A percentile compares a stretch with the other conserved stretches of the same genome.
phyloP scores from a whole-genome alignment of 2,113 vertebrate genomes.

The Phylloscopus trochiloides region DNA sequence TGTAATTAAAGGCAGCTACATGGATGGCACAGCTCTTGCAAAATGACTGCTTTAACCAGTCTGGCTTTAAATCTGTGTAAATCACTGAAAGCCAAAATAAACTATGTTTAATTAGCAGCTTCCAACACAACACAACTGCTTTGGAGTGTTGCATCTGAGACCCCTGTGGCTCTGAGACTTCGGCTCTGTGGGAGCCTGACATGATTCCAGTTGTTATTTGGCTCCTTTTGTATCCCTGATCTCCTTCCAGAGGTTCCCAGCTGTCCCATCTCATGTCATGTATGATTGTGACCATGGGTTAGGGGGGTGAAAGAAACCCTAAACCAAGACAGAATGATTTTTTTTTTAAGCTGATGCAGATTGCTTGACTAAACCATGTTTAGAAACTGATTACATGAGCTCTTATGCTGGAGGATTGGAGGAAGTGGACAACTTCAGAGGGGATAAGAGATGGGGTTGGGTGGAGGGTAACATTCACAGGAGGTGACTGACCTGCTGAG shows the following conservation, averaged over 20 bases:
- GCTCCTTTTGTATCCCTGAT: neutral
- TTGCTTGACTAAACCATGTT: neutral
- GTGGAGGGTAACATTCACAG: neutral
- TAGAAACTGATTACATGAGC: neutral
- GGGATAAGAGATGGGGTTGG: fast-evolving
- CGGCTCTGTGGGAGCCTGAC: neutral
- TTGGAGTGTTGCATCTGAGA: neutral
- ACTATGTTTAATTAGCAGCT: neutral
- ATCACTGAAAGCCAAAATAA: neutral
- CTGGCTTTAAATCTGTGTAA: neutral
- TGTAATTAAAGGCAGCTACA: neutral
- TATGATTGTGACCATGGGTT: neutral
- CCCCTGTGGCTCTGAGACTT: neutral
- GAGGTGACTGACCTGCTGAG: neutral
- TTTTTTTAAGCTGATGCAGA: neutral
- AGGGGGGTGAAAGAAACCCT: fast-evolving
- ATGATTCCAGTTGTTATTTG: neutral
- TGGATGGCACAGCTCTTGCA: neutral
- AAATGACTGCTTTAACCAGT: neutral
- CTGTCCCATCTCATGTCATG: neutral
- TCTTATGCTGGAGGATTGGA: neutral
- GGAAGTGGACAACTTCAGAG: neutral
- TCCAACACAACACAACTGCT: neutral
- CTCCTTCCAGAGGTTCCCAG: neutral
- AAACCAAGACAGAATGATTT: neutral